phyloP scores from a whole-genome alignment of 1,140 invertebrate species.

The Piezodorus guildinii region DNA sequence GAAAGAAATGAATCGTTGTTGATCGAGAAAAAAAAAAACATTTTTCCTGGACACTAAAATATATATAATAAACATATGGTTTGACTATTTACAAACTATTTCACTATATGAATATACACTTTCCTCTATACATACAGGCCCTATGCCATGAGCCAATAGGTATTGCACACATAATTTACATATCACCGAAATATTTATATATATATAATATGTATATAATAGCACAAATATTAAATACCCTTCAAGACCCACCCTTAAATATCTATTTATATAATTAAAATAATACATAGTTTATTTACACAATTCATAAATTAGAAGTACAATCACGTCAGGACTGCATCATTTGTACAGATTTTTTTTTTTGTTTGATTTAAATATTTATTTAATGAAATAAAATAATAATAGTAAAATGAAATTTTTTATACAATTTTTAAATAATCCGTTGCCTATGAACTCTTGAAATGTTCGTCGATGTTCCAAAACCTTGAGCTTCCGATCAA shows the following conservation, averaged over 20 bases:
- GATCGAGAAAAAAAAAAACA: not conserved
- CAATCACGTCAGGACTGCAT: not conserved
- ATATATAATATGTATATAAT: conserved; percentile 12
- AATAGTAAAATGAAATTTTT: no score
- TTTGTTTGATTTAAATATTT: not conserved
- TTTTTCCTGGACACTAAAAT: not conserved
- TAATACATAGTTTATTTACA: conserved; percentile 8
- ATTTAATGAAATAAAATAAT: no score
- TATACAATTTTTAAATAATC: no score
- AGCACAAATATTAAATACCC: conserved; percentile 11
- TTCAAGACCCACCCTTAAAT: conserved; percentile 2
- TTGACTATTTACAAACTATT: conserved; percentile 11
- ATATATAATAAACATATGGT: not conserved
- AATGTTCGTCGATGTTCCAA: no score
- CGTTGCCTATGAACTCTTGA: no score
- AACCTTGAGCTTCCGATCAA: no score
- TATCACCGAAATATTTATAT: conserved; percentile 15
- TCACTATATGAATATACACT: conserved; percentile 10
- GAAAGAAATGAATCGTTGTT: conserved; percentile 5
- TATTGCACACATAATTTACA: conserved; percentile 16
- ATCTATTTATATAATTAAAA: conserved; percentile 8
- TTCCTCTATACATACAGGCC: conserved; percentile 5
- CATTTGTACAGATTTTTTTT: not conserved
- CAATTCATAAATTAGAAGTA: not conserved
- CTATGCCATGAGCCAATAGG: not conserved